Evolutionary conservation across 2,888 invertebrate species (phyloP), one percentile per base, ranked within the genome.

Genomic region (Barypeithes pellucidus): DNA sequence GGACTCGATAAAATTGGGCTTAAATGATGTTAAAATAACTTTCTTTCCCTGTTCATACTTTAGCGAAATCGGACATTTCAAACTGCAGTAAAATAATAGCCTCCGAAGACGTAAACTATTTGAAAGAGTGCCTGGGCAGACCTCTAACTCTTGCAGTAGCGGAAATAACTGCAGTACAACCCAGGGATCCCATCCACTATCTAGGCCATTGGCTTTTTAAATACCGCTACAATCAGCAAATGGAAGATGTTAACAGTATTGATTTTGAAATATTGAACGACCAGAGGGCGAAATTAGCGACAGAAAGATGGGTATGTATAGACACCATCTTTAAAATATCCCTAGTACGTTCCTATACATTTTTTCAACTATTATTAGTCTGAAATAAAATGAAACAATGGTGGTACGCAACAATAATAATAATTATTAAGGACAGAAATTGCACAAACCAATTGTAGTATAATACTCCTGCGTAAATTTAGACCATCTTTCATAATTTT

Each of bases 151-250:
- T 87, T 65, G 88, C 87, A 4, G 75, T 88, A 66, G 86, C 86
- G 2, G 87, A 88, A 79, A 85, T 88, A 50, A 83, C 85, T 0
- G 82, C 84, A 0, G 86, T 85, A 73, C 86, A 87, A 76, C 88
- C 88, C 1, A 75, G 79, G 57, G 88, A 88, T 79, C 88, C 88
- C 0, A 85, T 88, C n/a, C 85, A 85, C 77, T 88, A 87, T 76
- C 79, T 88, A 24, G 88, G 84, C 3, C 87, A 87, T 76, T 88
- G 88, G 87, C 80, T 88, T n/a, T 84, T 87, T 72, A 86, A 87
- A 80, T 88, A 87, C 79, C 82, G 86, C 39, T 87, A 85, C 76
- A 87, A 85, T 75, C 85, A 87, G 77, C 87, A 88, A 76, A 72
- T 83, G 11, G 81, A 82, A 36, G 79, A 83, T 54, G 68, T 80